Conservation (phyloP, 1,140 invertebrate species). For the Trypoxylus dichotomus region DNA sequence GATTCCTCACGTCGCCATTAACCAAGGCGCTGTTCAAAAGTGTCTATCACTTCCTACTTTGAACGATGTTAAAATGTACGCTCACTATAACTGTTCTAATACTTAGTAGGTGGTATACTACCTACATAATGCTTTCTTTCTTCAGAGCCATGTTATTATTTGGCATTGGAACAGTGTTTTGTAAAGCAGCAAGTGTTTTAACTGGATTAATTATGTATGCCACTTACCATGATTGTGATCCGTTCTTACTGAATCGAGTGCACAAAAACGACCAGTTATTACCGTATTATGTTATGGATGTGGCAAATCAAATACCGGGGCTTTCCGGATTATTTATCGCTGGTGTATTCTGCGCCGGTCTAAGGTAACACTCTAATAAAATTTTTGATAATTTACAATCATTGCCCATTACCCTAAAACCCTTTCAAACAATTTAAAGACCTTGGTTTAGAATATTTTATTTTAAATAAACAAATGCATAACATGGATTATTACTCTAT, state of each 20-base stretch:
- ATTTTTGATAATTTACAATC: no score
- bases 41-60: conserved; percentile 59
- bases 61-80: conserved; percentile 54
- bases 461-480: no score
- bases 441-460: no score
- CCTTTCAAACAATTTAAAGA: no score
- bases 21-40: conserved; percentile 62
- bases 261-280: conserved; percentile 54
- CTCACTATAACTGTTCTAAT: conserved; percentile 34
- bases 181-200: conserved; percentile 50
- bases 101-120: background rate
- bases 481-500: no score
- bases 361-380: conserved; percentile 60
- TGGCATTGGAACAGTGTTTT: conserved; percentile 30
- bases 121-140: background rate
- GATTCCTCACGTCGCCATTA: conserved; percentile 60
- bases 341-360: conserved; percentile 64
- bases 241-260: conserved; percentile 60
- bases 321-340: conserved; percentile 65
- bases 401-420: no score
- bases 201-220: conserved; percentile 74
- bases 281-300: conserved; percentile 59
- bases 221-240: conserved; percentile 71
- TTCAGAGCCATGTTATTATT: conserved; percentile 26
- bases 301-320: conserved; percentile 54